These are phyloP conservation scores for Dolichotis patagonum DNA, from an alignment of 2,113 vertebrate genomes.

Conservation along the genomic window DNA sequence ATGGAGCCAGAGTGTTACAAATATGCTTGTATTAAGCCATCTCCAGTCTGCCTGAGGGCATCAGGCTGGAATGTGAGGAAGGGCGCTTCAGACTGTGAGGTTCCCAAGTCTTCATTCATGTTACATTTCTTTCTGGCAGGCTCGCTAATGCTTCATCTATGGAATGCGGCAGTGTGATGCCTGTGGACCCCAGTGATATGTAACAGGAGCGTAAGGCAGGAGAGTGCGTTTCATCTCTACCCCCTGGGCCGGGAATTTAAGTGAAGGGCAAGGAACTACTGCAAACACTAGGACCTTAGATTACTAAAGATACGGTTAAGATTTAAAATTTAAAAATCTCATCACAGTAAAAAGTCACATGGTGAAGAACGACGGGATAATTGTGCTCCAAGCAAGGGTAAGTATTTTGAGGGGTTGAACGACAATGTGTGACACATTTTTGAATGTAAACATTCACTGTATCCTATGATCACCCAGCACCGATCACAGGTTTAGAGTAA, in stretches of 20 bases:
- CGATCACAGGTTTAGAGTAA: neutral
- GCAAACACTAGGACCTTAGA: neutral
- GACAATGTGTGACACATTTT: neutral
- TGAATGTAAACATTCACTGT: neutral
- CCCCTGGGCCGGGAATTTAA: neutral
- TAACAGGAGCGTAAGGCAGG: neutral
- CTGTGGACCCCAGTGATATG: accelerated
- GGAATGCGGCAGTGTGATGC: neutral
- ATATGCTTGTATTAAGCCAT: conserved; percentile 68
- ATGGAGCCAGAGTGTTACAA: conserved; percentile 64
- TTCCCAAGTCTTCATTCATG: neutral
- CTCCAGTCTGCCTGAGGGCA: conserved; percentile 65
- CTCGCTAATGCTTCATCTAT: neutral
- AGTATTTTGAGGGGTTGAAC: neutral
- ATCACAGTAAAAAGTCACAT: neutral
- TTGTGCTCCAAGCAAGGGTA: neutral
- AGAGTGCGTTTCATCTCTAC: neutral
- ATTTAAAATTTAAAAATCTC: neutral
- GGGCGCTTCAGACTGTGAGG: neutral
- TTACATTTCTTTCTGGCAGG: neutral
- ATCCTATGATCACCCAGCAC: neutral
- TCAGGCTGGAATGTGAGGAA: conserved; percentile 35
- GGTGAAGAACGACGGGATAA: neutral
- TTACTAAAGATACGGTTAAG: neutral
- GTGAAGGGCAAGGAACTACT: neutral